phyloP scores from a whole-genome alignment of 1,140 invertebrate species.

The Polypedilum pembai region DNA sequence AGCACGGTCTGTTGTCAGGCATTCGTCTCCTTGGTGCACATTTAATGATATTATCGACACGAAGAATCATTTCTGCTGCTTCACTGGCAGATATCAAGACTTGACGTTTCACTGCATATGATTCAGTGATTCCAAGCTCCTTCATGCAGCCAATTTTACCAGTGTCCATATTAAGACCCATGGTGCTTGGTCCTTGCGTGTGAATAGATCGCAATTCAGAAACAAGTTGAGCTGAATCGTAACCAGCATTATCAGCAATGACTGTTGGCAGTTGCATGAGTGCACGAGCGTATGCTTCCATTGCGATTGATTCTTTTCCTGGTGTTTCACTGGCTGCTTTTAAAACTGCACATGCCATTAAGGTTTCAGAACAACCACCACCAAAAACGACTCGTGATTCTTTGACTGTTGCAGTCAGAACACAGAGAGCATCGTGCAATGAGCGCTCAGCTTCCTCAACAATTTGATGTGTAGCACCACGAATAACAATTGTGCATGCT shows the following conservation, averaged over 20 bases:
- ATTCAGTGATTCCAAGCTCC: slow-evolving; percentile 88
- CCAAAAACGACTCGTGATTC: slow-evolving; percentile 88
- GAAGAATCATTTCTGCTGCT: slow-evolving; percentile 97
- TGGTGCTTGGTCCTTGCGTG: slow-evolving; percentile 61
- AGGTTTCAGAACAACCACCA: slow-evolving; percentile 88
- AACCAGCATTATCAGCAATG: slow-evolving; percentile 98
- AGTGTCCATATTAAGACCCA: slow-evolving; percentile 88
- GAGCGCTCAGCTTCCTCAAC: slow-evolving; percentile 98
- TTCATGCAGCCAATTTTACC: slow-evolving; percentile 82
- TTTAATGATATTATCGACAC: slow-evolving; percentile 96
- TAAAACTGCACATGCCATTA: slow-evolving; percentile 90
- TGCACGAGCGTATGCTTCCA: slow-evolving; percentile 90
- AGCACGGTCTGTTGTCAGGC: slow-evolving; percentile 80
- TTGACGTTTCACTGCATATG: slow-evolving; percentile 92
- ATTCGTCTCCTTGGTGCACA: slow-evolving; percentile 85
- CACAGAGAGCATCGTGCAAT: slow-evolving; percentile 96
- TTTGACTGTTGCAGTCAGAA: slow-evolving; percentile 89
- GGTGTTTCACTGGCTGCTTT: slow-evolving; percentile 78
- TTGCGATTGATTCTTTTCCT: slow-evolving; percentile 95
- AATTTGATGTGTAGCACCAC: slow-evolving; percentile 99
- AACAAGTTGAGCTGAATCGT: slow-evolving; percentile 92
- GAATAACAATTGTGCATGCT: slow-evolving; percentile 93
- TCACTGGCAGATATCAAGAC: slow-evolving; percentile 91
- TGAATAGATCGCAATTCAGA: slow-evolving; percentile 86
- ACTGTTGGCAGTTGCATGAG: slow-evolving; percentile 82